Conservation (phyloP, 2,113 vertebrate genomes). For the Rhinopomastus cyanomelas region DNA sequence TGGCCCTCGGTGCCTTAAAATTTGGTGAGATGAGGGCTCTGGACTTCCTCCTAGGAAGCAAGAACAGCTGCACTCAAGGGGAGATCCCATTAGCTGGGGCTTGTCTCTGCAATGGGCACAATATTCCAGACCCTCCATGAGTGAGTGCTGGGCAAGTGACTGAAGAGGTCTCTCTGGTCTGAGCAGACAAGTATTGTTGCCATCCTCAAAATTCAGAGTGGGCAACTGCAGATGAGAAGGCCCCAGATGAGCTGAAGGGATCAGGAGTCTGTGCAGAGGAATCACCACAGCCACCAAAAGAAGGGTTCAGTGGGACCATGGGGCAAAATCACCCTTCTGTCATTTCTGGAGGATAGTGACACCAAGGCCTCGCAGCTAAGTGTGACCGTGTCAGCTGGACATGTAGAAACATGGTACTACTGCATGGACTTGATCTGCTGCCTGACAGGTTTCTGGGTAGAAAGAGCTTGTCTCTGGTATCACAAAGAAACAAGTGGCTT, state of each 20-base stretch:
- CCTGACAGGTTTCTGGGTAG: not conserved
- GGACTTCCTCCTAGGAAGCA: not conserved
- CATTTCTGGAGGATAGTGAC: not conserved
- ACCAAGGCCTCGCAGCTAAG: rapidly evolving
- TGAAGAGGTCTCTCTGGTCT: not conserved
- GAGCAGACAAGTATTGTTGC: not conserved
- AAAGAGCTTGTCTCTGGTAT: not conserved
- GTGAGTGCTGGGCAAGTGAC: not conserved
- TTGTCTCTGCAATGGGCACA: not conserved
- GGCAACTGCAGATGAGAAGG: not conserved
- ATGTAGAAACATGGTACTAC: not conserved
- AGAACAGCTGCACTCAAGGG: rapidly evolving
- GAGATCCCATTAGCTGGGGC: rapidly evolving
- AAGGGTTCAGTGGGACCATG: not conserved
- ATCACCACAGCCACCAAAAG: not conserved
- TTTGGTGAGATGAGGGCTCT: too few relatives aligned
- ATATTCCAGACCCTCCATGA: not conserved
- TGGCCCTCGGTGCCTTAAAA: not conserved
- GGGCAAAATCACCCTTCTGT: not conserved
- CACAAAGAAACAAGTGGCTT: not conserved
- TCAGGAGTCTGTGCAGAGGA: not conserved
- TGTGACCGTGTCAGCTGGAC: not conserved
- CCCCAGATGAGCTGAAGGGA: not conserved
- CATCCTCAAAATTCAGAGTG: not conserved
- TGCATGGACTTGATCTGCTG: not conserved